These are phyloP conservation scores for Heliconius hermathena DNA, from an alignment of 1,140 invertebrate species.

Conservation along the genomic window DNA sequence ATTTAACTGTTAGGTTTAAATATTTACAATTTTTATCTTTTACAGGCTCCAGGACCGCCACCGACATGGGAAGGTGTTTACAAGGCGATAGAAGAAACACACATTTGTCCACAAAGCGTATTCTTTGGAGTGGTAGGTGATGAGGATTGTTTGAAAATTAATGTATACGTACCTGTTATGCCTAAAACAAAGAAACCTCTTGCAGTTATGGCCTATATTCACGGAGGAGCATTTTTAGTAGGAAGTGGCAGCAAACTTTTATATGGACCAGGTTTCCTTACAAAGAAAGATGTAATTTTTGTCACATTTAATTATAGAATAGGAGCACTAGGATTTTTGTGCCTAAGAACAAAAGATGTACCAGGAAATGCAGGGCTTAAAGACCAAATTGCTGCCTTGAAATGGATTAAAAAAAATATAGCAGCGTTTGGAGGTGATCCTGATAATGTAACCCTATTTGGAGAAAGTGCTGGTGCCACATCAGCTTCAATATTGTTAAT, in stretches of 20 bases:
- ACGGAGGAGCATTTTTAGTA: slow-evolving; percentile 84
- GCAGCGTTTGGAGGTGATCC: slow-evolving; percentile 78
- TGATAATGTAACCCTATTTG: slow-evolving; percentile 75
- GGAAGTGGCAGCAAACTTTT: slow-evolving; percentile 82
- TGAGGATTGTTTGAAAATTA: slow-evolving; percentile 73
- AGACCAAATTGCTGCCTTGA: slow-evolving; percentile 82
- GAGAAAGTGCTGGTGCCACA: slow-evolving; percentile 75
- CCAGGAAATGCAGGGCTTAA: slow-evolving; percentile 84
- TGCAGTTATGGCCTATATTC: slow-evolving; percentile 86
- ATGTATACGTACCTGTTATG: slow-evolving; percentile 65
- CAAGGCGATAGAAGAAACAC: slow-evolving; percentile 59
- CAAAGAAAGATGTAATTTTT: slow-evolving; percentile 85
- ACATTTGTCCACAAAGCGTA: slow-evolving; percentile 57
- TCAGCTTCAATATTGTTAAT: slow-evolving; percentile 65
- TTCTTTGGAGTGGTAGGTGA: slow-evolving; percentile 49
- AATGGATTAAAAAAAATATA: slow-evolving; percentile 84
- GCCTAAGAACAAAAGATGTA: slow-evolving; percentile 81
- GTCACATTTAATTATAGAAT: slow-evolving; percentile 87
- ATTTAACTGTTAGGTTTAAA: no score
- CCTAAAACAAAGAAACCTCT: slow-evolving; percentile 48
- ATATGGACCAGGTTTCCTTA: slow-evolving; percentile 84
- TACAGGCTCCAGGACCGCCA: slow-evolving; percentile 67
- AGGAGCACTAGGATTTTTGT: slow-evolving; percentile 85
- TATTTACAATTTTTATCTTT: slow-evolving; percentile 4
- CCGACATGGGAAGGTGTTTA: slow-evolving; percentile 65